Percentiles rank a stretch among this genome's conserved stretches.
These are phyloP conservation scores for Ptilorrhoa leucosticta DNA, from an alignment of 2,113 vertebrate genomes.

Conservation along the genomic window DNA sequence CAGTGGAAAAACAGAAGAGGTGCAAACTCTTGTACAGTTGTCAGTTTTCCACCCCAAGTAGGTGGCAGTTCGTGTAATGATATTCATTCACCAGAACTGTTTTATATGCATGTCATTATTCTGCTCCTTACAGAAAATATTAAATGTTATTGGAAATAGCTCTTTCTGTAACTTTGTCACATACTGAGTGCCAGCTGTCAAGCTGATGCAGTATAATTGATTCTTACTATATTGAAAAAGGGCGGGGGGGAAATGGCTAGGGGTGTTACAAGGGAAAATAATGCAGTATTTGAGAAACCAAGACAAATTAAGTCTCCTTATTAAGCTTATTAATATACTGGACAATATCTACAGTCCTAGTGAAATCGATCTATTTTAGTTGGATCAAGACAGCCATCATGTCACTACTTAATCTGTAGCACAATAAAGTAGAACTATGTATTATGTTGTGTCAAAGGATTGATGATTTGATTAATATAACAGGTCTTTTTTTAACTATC, in stretches of 20 bases:
- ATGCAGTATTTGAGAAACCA: background rate
- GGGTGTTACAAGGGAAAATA: background rate
- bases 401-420: background rate
- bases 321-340: background rate
- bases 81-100: background rate
- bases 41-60: background rate
- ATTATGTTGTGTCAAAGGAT: background rate
- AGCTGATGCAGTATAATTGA: background rate
- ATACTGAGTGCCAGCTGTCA: background rate
- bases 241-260: background rate
- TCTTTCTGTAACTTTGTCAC: background rate
- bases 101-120: background rate
- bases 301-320: background rate
- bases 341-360: background rate
- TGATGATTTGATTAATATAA: fast-evolving
- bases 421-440: background rate
- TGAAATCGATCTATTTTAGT: background rate
- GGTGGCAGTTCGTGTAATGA: background rate
- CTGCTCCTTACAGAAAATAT: background rate
- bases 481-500: background rate
- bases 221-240: background rate
- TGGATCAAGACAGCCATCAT: background rate
- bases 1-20: background rate
- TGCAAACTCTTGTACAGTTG: background rate
- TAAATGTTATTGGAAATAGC: background rate